Percentiles rank a stretch among this genome's conserved stretches.
These are phyloP conservation scores for Daubentonia madagascariensis DNA, from an alignment of 2,113 vertebrate genomes.

Conservation along the genomic window DNA sequence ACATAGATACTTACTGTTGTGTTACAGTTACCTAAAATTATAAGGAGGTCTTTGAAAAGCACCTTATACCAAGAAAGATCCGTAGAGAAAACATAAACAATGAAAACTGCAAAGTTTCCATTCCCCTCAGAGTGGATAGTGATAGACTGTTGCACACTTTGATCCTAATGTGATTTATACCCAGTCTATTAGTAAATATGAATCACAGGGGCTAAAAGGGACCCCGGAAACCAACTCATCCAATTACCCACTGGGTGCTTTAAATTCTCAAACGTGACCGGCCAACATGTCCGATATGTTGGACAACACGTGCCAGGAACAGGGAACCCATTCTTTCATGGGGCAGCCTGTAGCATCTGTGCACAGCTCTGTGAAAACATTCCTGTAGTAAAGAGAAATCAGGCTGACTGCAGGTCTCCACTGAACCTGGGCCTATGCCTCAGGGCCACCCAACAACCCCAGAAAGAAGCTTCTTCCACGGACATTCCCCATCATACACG, in stretches of 20 bases:
- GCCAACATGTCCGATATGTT: not conserved
- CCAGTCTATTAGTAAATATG: not conserved
- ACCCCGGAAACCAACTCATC: not conserved
- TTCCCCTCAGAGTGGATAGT: not conserved
- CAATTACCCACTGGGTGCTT: not conserved
- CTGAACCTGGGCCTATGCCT: no score
- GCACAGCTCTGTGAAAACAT: not conserved
- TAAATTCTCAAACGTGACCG: not conserved
- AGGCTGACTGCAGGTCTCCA: no score
- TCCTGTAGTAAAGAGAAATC: not conserved
- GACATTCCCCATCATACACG: rapidly evolving
- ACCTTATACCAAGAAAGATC: not conserved
- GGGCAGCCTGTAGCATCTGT: rapidly evolving
- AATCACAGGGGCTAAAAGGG: not conserved
- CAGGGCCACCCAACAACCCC: not conserved
- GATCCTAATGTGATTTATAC: not conserved
- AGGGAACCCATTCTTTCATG: not conserved
- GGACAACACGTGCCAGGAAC: not conserved
- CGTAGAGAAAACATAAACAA: not conserved
- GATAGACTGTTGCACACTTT: not conserved
- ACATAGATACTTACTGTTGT: not conserved
- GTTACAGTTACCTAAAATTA: not conserved
- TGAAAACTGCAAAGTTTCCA: not conserved
- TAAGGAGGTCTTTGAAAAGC: not conserved
- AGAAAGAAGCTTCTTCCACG: not conserved